phyloP scores from a whole-genome alignment of 2,888 invertebrate genomes.

The Heliconius hortense region DNA sequence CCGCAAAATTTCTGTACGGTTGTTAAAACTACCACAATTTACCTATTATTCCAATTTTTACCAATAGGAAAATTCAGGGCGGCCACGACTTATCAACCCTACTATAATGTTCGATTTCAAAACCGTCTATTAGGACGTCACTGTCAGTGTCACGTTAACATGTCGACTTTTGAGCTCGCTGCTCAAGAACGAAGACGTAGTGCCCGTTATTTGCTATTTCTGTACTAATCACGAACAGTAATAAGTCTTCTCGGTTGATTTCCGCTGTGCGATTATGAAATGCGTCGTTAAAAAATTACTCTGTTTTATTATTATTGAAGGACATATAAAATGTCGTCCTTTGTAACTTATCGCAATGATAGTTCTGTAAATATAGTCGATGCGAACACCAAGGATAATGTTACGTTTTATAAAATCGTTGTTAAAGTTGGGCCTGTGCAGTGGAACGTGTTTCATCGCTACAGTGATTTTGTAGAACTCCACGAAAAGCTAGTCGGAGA shows the following conservation, averaged over 20 bases:
- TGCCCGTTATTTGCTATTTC: neutral
- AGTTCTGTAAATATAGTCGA: constrained; percentile 85
- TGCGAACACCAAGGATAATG: constrained; percentile 83
- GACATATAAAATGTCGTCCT: constrained; percentile 85
- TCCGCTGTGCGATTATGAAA: constrained; percentile 28
- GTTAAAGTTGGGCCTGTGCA: constrained; percentile 86
- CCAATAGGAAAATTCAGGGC: too few relatives aligned
- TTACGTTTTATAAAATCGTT: constrained; percentile 88
- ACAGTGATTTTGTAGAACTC: constrained; percentile 94
- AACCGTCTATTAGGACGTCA: neutral
- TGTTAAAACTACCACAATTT: too few relatives aligned
- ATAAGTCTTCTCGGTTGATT: constrained; percentile 11
- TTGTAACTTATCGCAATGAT: constrained; percentile 85
- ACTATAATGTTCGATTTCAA: neutral
- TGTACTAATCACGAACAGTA: constrained; percentile 1
- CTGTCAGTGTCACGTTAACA: neutral
- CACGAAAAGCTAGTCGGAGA: constrained; percentile 87
- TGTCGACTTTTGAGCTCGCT: constrained; percentile 8
- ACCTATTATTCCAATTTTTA: too few relatives aligned
- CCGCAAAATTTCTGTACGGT: too few relatives aligned
- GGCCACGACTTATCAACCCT: neutral
- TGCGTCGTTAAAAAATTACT: constrained; percentile 27
- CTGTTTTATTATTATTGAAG: neutral
- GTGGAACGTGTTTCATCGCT: constrained; percentile 94
- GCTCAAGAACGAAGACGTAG: constrained; percentile 8